phyloP scores from a whole-genome alignment of 1,140 invertebrate genomes.

The Drosophila jambulina region DNA sequence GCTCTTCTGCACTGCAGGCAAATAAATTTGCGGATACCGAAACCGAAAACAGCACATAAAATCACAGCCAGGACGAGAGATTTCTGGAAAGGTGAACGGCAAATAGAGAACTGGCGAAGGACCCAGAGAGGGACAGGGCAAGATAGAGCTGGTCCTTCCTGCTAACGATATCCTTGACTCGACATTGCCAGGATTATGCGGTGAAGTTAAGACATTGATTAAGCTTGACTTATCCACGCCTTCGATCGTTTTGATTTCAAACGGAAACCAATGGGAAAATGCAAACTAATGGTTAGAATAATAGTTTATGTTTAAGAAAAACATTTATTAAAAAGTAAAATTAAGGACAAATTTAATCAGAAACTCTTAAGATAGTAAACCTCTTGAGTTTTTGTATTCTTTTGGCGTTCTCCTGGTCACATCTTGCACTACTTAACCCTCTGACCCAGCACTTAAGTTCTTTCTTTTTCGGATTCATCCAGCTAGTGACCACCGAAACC shows the following conservation, averaged over 20 bases:
- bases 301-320: not conserved
- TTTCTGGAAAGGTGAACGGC: slow-evolving; percentile 57
- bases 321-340: too few species aligned
- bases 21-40: slow-evolving; percentile 80
- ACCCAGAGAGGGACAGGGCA: not conserved
- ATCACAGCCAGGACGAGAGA: slow-evolving; percentile 71
- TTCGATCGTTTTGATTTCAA: slow-evolving; percentile 1
- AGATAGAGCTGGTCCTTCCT: slow-evolving; percentile 5
- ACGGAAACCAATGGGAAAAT: too few species aligned
- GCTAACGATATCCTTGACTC: slow-evolving; percentile 48
- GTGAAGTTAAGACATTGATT: slow-evolving; percentile 22
- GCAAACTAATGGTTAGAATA: not conserved
- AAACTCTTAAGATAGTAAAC: not conserved
- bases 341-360: too few species aligned
- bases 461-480: slow-evolving; percentile 1
- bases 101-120: slow-evolving; percentile 1
- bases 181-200: slow-evolving; percentile 40
- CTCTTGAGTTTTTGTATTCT: not conserved
- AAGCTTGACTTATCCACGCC: slow-evolving; percentile 1
- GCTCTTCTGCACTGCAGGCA: slow-evolving; percentile 76
- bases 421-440: not conserved
- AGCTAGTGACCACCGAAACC: slow-evolving; percentile 4
- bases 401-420: not conserved
- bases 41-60: slow-evolving; percentile 82
- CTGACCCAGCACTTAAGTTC: not conserved